These are phyloP conservation scores for Pempheris klunzingeri DNA, from an alignment of 2,797 vertebrate species.

Conservation along the genomic window DNA sequence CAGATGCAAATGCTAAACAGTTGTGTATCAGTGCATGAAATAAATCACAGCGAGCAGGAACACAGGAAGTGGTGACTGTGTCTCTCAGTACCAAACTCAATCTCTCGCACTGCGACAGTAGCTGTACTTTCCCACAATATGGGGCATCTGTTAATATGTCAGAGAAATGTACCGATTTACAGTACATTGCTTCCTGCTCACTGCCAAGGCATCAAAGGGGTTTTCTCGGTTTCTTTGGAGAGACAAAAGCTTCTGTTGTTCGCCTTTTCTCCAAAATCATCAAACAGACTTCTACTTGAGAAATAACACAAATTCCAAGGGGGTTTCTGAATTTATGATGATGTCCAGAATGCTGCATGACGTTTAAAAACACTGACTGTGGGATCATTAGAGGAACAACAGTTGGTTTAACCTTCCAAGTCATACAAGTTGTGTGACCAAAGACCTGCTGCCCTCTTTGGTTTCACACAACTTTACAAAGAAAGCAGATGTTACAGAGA, in stretches of 20 bases:
- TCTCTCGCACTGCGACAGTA: background rate
- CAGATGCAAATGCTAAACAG: conserved; percentile 46
- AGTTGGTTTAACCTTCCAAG: background rate
- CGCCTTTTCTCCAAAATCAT: conserved; percentile 49
- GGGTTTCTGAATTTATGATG: background rate
- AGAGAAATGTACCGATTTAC: conserved; percentile 12
- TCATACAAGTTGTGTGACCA: background rate
- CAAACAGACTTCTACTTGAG: background rate
- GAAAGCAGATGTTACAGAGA: too few relatives aligned
- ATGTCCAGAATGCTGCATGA: background rate
- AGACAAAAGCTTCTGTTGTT: conserved; percentile 16
- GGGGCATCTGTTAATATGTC: conserved; percentile 43
- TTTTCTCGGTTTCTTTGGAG: conserved; percentile 67
- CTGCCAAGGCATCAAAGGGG: conserved; percentile 54
- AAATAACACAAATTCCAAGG: background rate
- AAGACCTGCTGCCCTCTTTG: background rate
- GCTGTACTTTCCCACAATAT: conserved; percentile 65
- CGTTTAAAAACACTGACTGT: background rate
- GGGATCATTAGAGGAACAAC: background rate
- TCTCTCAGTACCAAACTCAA: conserved; percentile 22
- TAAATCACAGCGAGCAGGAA: conserved; percentile 77
- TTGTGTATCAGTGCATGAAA: conserved; percentile 41
- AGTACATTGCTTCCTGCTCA: conserved; percentile 51
- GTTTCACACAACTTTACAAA: background rate
- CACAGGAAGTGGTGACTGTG: conserved; percentile 77